Conservation (phyloP, 2,797 vertebrate genomes). For the Hydrocynus forskahlii region DNA sequence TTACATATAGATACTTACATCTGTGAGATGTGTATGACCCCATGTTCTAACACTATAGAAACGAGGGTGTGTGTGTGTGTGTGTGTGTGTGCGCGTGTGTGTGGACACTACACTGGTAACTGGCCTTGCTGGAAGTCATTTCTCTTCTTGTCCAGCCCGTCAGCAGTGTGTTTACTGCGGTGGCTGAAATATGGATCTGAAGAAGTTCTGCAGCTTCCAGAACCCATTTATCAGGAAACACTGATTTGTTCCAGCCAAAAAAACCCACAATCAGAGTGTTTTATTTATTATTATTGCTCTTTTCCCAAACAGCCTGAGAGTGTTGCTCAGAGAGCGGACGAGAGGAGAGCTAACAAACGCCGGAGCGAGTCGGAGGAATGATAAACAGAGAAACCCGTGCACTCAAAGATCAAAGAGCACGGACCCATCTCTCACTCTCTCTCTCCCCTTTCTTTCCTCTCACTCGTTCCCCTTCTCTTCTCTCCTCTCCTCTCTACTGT, state of each 20-base stretch:
- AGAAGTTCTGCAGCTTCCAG: constrained; percentile 34
- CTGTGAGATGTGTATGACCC: too few species aligned
- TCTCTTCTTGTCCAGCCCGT: constrained; percentile 31
- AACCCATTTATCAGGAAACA: constrained; percentile 46
- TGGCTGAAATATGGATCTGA: constrained; percentile 46
- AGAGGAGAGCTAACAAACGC: constrained; percentile 12
- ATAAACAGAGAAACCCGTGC: constrained; percentile 44
- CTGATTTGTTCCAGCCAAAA: constrained; percentile 35
- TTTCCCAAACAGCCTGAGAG: constrained; percentile 24
- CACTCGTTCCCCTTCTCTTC: neutral
- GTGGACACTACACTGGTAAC: neutral
- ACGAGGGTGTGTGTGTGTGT: neutral
- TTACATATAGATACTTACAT: too few species aligned
- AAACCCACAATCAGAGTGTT: constrained; percentile 26
- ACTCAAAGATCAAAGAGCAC: constrained; percentile 45
- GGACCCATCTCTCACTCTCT: constrained; percentile 8
- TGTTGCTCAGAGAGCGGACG: neutral
- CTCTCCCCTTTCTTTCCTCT: neutral
- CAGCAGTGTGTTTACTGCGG: constrained; percentile 50
- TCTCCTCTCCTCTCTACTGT: constrained; percentile 17
- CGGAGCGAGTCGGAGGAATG: constrained; percentile 17
- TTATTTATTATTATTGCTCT: constrained; percentile 11
- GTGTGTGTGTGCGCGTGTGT: too few species aligned
- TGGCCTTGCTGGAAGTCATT: constrained; percentile 39
- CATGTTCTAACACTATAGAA: too few species aligned